These are phyloP conservation scores for Holothuria glaberrima DNA, from an alignment of 35 echinoderm and acorn worm species.

Conservation along the genomic window DNA sequence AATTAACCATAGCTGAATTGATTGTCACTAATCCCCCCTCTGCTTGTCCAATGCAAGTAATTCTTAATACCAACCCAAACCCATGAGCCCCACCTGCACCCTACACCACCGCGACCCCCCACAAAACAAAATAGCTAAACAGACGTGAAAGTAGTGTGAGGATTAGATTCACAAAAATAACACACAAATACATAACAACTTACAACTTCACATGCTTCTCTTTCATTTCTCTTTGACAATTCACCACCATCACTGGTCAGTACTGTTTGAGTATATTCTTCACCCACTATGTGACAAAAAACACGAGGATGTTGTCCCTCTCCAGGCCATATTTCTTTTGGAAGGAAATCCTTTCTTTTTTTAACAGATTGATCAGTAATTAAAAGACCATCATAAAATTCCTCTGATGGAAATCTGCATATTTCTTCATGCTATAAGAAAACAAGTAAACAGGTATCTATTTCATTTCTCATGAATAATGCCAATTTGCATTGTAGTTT, in stretches of 20 bases:
- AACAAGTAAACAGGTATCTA: not conserved
- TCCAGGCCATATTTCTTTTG: conserved; percentile 5
- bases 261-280: conserved; percentile 56
- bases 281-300: conserved; percentile 64
- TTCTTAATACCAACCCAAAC: not conserved
- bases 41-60: too few relatives aligned
- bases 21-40: too few relatives aligned
- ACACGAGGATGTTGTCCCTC: not conserved
- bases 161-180: not conserved
- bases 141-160: not conserved
- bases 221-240: conserved; percentile 30
- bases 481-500: too few relatives aligned
- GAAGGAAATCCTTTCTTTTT: not conserved
- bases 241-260: conserved; percentile 51
- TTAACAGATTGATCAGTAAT: conserved; percentile 36
- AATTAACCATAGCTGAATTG: too few relatives aligned
- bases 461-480: too few relatives aligned
- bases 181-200: not conserved
- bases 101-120: not conserved
- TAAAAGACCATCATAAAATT: conserved; percentile 39
- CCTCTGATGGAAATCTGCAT: conserved; percentile 54
- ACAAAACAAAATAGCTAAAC: not conserved
- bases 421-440: conserved; percentile 50
- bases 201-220: conserved; percentile 51
- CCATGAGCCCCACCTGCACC: not conserved